These are phyloP conservation scores for Cheirogaleus medius DNA, from an alignment of 2,113 vertebrate species.

Conservation along the genomic window DNA sequence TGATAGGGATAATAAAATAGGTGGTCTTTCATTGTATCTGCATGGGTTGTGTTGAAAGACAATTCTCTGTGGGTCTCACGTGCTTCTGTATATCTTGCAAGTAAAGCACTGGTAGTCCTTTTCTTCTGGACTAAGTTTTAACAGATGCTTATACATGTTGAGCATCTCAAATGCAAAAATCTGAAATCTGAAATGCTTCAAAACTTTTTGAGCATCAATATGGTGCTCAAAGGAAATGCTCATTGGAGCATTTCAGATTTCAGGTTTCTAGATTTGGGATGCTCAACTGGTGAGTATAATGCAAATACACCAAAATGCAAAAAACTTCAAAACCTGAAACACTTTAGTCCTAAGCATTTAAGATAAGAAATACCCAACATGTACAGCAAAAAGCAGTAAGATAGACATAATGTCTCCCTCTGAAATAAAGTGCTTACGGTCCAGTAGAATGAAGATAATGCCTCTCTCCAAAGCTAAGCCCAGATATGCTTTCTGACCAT, in stretches of 20 bases:
- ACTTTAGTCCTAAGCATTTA: not conserved
- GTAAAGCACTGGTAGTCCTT: not conserved
- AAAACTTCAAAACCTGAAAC: not conserved
- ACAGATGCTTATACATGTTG: not conserved
- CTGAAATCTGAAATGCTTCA: not conserved
- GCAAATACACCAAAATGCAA: not conserved
- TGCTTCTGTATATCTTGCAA: not conserved
- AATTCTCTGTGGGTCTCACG: not conserved
- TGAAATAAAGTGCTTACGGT: not conserved
- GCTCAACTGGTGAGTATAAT: not conserved
- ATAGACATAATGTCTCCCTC: not conserved
- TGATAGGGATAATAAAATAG: not conserved
- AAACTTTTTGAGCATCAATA: not conserved
- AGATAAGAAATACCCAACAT: not conserved
- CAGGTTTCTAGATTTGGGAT: not conserved
- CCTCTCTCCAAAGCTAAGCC: not conserved
- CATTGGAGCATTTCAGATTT: not conserved
- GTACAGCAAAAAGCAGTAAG: not conserved
- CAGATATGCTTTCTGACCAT: not conserved
- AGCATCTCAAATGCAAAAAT: not conserved
- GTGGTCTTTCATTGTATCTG: not conserved
- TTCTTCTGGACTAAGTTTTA: not conserved
- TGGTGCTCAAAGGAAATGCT: not conserved
- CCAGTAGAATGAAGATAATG: not conserved
- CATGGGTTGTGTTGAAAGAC: not conserved